A percentile compares a stretch with the other conserved stretches of the same genome.
phyloP scores from a whole-genome alignment of 2,888 invertebrate genomes.

The Terebella lapidaria region DNA sequence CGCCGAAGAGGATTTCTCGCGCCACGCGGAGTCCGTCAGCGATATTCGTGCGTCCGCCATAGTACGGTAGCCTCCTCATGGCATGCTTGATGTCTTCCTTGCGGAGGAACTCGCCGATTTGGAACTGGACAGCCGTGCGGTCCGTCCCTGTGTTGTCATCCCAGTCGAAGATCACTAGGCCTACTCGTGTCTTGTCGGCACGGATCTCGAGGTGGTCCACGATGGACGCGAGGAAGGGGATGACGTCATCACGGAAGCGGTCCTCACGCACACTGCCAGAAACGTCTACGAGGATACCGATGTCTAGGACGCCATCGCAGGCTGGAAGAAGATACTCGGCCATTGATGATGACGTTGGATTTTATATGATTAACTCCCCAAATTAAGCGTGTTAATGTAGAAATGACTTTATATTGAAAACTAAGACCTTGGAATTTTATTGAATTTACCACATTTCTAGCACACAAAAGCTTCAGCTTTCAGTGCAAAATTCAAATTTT shows the following conservation, averaged over 20 bases:
- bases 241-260: conserved; percentile 8
- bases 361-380: no score
- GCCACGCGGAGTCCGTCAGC: conserved; percentile 7
- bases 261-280: conserved; percentile 4
- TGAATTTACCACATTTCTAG: no score
- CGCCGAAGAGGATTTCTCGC: not conserved
- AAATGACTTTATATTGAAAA: no score
- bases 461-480: no score
- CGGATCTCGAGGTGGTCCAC: conserved; percentile 31
- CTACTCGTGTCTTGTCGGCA: conserved; percentile 33
- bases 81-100: not conserved
- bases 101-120: conserved; percentile 30
- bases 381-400: no score
- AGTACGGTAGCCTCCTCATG: not conserved
- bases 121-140: conserved; percentile 33
- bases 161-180: conserved; percentile 38
- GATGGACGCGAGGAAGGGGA: not conserved
- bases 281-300: conserved; percentile 3
- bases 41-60: conserved; percentile 16
- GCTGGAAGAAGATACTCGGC: no score
- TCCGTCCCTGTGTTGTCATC: no score
- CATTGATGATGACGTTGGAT: no score
- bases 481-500: no score
- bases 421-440: no score
- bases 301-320: not conserved